A percentile compares a stretch with the other conserved stretches of the same genome.
Evolutionary conservation across 2,113 vertebrate species (phyloP).

Genomic region (Micromys minutus): DNA sequence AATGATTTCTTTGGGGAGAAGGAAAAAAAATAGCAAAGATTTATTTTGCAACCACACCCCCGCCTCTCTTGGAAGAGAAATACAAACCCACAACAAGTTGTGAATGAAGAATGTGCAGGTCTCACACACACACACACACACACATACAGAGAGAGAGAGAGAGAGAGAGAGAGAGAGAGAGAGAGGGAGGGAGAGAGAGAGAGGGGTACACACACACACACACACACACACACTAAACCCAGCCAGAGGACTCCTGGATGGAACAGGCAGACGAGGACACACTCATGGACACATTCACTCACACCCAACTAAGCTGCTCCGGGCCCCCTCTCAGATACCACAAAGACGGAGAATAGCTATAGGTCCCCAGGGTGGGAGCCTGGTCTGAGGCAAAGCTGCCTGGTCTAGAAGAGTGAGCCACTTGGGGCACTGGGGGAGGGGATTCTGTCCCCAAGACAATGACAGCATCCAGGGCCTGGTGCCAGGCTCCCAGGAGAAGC

Average conservation of each 20-base stretch:
- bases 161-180: no score
- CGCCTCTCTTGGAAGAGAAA: slow-evolving; percentile 70
- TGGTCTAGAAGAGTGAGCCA: slow-evolving; percentile 60
- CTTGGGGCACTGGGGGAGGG: slow-evolving; percentile 68
- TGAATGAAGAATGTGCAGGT: slow-evolving; percentile 83
- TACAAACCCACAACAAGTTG: slow-evolving; percentile 78
- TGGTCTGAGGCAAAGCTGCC: slow-evolving; percentile 32
- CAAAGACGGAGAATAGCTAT: neutral
- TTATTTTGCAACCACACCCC: slow-evolving; percentile 75
- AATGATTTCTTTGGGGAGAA: slow-evolving; percentile 74
- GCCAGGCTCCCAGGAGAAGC: slow-evolving; percentile 57
- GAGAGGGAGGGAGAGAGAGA: no score
- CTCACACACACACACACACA: neutral
- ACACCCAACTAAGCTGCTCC: neutral
- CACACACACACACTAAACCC: neutral
- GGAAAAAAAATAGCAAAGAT: slow-evolving; percentile 61
- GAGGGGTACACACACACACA: neutral
- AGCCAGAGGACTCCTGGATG: slow-evolving; percentile 21
- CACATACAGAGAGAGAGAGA: no score
- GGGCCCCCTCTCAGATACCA: neutral
- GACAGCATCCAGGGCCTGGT: neutral
- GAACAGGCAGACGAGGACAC: neutral
- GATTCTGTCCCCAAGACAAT: slow-evolving; percentile 47
- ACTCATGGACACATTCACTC: rapidly evolving
- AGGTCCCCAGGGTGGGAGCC: neutral